Base-by-base conservation (phyloP, 1,140 invertebrate genomes). In the Magallana angulata region DNA sequence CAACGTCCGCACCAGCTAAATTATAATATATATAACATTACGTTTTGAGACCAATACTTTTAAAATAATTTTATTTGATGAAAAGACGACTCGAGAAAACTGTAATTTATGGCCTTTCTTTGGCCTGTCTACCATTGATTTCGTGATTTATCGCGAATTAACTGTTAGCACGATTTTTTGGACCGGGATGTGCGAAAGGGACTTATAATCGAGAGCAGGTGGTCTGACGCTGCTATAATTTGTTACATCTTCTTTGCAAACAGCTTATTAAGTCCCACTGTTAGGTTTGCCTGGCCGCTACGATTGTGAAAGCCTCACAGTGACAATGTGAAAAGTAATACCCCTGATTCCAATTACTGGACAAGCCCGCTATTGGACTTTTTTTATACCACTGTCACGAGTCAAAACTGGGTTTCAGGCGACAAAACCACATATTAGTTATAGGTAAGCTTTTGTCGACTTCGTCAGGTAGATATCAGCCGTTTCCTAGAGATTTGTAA, bases 121-220 rank as follows among this genome's bases (percentile, higher is more conserved):
- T 57, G 81, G 48, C 36, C 57, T 82, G n/a, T 8, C 81, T 11
- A n/a, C 48, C 57, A 82, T 82, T 58, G 57, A 82, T 82, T 82
- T 82, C 48, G 9, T 58, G 48, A 82, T 82, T n/a, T 82, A 82
- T 82, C 11, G 7, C 24, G 24, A 76, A 76, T 76, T 76, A 57
- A 58, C 48, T 82, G 48, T 57, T 57, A 57, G n/a, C 48, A 57
- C 14, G 36, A 16, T 82, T 82, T 58, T 57, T 57, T 82, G 81
- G 48, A 82, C 81, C 81, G 16, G 81, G 81, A 57, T 82, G 81
- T 82, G 81, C 81, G 81, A 57, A 58, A 82, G 81, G 57, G 57
- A 56, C 81, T 82, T 16, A 82, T 82, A 82, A 82, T 82, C n/a
- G 81, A n/a, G 81, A 16, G 81, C 81, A 82, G 81, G 81, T 82